These are phyloP conservation scores for Sinodicranocentrus sp. DNA, from an alignment of 2,888 invertebrate species.

Conservation along the genomic window DNA sequence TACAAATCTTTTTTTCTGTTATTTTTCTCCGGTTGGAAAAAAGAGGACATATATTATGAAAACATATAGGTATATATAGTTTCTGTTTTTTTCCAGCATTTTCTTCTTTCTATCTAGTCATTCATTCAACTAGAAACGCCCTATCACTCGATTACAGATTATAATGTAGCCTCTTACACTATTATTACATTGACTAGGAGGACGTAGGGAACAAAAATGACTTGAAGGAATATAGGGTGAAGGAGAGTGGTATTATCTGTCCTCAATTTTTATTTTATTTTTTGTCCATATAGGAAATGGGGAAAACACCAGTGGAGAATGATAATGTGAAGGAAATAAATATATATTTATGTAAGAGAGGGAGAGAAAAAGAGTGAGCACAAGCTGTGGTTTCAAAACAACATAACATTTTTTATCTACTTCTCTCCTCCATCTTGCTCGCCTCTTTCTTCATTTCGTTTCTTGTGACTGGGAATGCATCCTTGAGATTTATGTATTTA, in stretches of 20 bases:
- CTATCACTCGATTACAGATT: conserved; percentile 68
- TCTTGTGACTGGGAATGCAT: conserved; percentile 49
- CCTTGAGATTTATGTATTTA: conserved; percentile 57
- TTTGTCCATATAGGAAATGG: conserved; percentile 32
- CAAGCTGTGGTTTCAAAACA: conserved; percentile 21
- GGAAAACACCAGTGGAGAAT: conserved; percentile 55
- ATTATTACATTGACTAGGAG: conserved; percentile 59
- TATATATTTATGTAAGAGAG: conserved; percentile 31
- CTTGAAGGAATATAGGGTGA: neutral
- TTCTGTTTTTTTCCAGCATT: neutral
- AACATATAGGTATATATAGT: conserved; percentile 11
- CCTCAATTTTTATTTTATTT: conserved; percentile 36
- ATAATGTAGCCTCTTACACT: conserved; percentile 60
- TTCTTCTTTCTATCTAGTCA: conserved; percentile 76
- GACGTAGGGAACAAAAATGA: conserved; percentile 16
- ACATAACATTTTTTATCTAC: conserved; percentile 26
- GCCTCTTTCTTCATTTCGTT: conserved; percentile 13
- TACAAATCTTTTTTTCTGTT: conserved; percentile 61
- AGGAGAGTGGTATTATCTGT: conserved; percentile 51
- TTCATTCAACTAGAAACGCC: conserved; percentile 61
- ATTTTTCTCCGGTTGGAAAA: neutral
- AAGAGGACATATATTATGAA: neutral
- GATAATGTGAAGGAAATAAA: conserved; percentile 57
- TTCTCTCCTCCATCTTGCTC: conserved; percentile 7
- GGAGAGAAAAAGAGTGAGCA: neutral